Conservation (phyloP, 2,113 vertebrate species). For the Melospiza melodia region DNA sequence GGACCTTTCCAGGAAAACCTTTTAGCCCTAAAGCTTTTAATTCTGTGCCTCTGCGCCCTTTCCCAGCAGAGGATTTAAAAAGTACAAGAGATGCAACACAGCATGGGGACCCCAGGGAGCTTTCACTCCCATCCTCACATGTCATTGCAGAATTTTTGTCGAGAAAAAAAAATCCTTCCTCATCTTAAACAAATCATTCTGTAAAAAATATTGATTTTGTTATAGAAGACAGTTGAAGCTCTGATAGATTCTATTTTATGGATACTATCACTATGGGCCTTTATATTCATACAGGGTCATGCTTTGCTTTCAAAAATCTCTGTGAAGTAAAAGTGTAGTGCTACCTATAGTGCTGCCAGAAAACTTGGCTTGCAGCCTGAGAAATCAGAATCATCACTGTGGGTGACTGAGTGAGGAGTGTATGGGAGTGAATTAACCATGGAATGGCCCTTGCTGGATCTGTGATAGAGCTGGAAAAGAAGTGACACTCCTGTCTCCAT, state of each 20-base stretch:
- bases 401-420: background rate
- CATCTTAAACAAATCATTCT: background rate
- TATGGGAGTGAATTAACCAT: background rate
- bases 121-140: background rate
- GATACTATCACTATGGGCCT: background rate
- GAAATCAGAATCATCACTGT: background rate
- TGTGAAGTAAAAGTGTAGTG: accelerated
- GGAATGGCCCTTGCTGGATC: background rate
- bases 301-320: background rate
- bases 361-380: background rate
- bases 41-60: background rate
- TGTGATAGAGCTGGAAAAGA: background rate
- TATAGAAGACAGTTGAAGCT: background rate
- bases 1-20: background rate
- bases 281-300: background rate
- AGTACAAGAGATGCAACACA: background rate
- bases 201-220: background rate
- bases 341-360: background rate
- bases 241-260: background rate
- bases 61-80: background rate
- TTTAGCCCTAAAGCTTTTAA: background rate
- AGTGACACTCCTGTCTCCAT: accelerated
- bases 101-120: background rate
- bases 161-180: background rate
- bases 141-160: background rate